Evolutionary conservation across 2,113 vertebrate genomes (phyloP).

Genomic region (Ictalurus punctatus): DNA sequence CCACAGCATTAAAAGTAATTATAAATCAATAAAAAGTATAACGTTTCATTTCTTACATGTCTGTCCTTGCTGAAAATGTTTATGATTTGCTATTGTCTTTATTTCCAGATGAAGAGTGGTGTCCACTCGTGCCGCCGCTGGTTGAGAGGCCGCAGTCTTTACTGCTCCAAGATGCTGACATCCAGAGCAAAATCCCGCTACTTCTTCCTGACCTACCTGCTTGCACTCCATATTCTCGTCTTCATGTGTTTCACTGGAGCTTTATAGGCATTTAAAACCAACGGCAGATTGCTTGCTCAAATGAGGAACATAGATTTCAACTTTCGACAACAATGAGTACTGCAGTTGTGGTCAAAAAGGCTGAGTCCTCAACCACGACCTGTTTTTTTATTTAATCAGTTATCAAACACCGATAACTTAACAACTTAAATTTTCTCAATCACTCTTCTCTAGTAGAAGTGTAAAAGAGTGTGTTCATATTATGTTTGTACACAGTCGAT

Average conservation of each 20-base stretch:
- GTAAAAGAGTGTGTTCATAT: background rate
- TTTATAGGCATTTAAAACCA: conserved; percentile 65
- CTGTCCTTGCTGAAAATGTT: background rate
- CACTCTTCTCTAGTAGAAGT: background rate
- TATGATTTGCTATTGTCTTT: background rate
- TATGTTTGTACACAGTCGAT: background rate
- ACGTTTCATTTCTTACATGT: background rate
- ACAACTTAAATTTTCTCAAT: background rate
- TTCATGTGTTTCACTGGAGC: conserved; percentile 81
- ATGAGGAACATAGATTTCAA: background rate
- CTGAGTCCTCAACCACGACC: background rate
- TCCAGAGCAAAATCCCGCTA: conserved; percentile 81
- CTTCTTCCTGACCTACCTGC: conserved; percentile 81
- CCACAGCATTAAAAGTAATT: background rate
- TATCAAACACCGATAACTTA: background rate
- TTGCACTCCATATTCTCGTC: conserved; percentile 77
- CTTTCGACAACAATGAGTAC: background rate
- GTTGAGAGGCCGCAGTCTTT: conserved; percentile 83
- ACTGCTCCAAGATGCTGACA: conserved; percentile 83
- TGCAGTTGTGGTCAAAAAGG: background rate
- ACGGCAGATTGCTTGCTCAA: background rate
- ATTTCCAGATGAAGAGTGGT: conserved; percentile 79
- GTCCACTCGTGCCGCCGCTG: conserved; percentile 76
- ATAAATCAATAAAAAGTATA: background rate
- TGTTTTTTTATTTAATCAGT: background rate